These are phyloP conservation scores for Ammodytes marinus DNA, from an alignment of 2,113 vertebrate genomes.

Conservation along the genomic window DNA sequence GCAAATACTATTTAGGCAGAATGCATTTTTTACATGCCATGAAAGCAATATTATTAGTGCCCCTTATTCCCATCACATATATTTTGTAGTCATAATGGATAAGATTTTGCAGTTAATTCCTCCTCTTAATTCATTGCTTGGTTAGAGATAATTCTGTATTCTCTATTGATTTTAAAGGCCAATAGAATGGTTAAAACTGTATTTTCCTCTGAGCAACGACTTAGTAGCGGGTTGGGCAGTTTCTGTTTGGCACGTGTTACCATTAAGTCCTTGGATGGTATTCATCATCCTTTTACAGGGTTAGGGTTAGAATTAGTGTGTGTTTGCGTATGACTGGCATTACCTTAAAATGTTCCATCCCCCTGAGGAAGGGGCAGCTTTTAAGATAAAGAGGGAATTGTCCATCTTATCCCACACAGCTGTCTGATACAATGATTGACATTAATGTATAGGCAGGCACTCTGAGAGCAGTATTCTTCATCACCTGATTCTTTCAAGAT, in stretches of 20 bases:
- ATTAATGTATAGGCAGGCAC: conserved; percentile 11
- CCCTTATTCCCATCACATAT: not conserved
- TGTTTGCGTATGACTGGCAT: not conserved
- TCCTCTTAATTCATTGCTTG: not conserved
- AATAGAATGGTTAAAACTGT: not conserved
- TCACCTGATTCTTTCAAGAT: not conserved
- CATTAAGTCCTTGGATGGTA: not conserved
- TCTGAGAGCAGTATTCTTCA: not conserved
- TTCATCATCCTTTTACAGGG: conserved; percentile 28
- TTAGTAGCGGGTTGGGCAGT: not conserved
- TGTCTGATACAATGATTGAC: conserved; percentile 25
- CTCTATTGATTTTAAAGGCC: not conserved
- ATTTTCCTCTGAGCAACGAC: not conserved
- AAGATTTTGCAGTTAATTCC: not conserved
- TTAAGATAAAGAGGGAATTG: not conserved
- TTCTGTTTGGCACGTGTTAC: conserved; percentile 9
- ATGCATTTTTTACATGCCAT: not conserved
- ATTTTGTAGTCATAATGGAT: not conserved
- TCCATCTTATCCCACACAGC: not conserved
- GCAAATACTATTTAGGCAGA: not conserved
- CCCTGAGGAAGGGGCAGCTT: conserved; percentile 31
- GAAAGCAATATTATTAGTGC: not conserved
- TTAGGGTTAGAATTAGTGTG: conserved; percentile 1
- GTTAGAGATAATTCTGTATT: not conserved
- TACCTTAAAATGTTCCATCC: conserved; percentile 11